A percentile compares a stretch with the other conserved stretches of the same genome.
Evolutionary conservation across 2,888 invertebrate genomes (phyloP).

Genomic region (Phymatocera aterrima): DNA sequence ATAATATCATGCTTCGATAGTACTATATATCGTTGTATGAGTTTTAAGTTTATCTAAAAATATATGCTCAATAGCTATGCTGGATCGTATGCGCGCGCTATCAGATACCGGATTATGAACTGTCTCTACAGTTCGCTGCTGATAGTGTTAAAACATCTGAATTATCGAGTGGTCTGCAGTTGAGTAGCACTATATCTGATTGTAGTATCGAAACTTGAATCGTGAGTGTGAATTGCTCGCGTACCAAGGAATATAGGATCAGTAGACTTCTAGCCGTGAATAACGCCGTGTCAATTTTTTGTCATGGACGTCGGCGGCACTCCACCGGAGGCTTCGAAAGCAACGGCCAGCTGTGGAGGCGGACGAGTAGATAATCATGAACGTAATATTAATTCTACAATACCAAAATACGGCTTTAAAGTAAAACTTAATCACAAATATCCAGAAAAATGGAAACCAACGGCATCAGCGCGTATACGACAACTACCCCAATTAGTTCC

Average conservation of each 20-base stretch:
- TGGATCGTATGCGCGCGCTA: too few relatives aligned
- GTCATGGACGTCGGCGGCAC: conserved; percentile 15
- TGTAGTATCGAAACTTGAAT: neutral
- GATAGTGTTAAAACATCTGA: too few relatives aligned
- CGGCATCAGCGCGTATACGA: conserved; percentile 80
- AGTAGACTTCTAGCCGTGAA: neutral
- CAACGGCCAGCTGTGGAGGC: neutral
- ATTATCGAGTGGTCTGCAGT: too few relatives aligned
- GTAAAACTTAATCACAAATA: conserved; percentile 85
- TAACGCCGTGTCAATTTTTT: neutral
- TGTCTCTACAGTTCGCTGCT: too few relatives aligned
- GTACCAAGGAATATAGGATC: neutral
- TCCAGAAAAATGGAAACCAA: conserved; percentile 84
- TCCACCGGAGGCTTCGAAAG: neutral
- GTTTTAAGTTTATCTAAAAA: too few relatives aligned
- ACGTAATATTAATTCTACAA: conserved; percentile 57
- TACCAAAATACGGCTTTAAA: conserved; percentile 84
- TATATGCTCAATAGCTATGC: too few relatives aligned
- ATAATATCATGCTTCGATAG: too few relatives aligned
- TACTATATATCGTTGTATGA: too few relatives aligned
- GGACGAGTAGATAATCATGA: neutral
- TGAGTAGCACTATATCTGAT: neutral
- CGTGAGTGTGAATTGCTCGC: too few relatives aligned
- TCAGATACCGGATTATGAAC: too few relatives aligned
- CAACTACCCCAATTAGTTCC: conserved; percentile 85